A percentile compares a stretch with the other conserved stretches of the same genome.
Evolutionary conservation across 1,140 invertebrate species (phyloP).

Genomic region (Drosophila ogumai): DNA sequence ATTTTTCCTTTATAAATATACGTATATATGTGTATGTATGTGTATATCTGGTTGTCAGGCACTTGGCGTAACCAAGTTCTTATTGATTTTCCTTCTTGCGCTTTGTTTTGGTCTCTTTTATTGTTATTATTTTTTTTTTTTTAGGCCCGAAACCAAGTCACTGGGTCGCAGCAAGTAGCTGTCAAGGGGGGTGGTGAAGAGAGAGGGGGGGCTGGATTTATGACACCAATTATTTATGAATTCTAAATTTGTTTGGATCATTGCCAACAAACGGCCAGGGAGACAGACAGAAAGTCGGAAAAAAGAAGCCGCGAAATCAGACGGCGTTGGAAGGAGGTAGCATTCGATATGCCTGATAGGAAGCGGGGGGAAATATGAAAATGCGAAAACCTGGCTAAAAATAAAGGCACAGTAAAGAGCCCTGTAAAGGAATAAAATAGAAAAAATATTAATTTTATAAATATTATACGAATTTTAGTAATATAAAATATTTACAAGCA

Average conservation of each 20-base stretch:
- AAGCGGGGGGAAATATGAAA: conserved; percentile 42
- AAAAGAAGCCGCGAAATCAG: conserved; percentile 24
- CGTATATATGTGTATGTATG: background rate
- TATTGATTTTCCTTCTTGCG: conserved; percentile 67
- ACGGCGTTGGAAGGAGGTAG: conserved; percentile 24
- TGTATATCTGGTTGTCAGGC: conserved; percentile 55
- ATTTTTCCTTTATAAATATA: background rate
- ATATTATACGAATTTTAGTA: too few species aligned
- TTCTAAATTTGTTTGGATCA: conserved; percentile 79
- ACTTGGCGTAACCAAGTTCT: conserved; percentile 61
- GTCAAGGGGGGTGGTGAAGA: background rate
- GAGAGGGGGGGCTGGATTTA: conserved; percentile 46
- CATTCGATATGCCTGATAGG: conserved; percentile 32
- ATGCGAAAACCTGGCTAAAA: conserved; percentile 42
- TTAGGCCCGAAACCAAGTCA: conserved; percentile 61
- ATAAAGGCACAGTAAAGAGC: conserved; percentile 22
- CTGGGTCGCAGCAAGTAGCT: conserved; percentile 60
- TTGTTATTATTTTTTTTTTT: conserved; percentile 19
- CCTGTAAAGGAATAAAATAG: too few species aligned
- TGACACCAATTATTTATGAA: conserved; percentile 83
- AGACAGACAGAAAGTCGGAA: conserved; percentile 19
- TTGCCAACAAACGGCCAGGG: conserved; percentile 52
- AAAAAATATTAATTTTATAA: background rate
- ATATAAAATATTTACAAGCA: background rate
- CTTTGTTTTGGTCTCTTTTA: conserved; percentile 43